Percentiles rank a stretch among this genome's conserved stretches.
phyloP scores from a whole-genome alignment of 2,113 vertebrate species.

The Chrysemys picta region DNA sequence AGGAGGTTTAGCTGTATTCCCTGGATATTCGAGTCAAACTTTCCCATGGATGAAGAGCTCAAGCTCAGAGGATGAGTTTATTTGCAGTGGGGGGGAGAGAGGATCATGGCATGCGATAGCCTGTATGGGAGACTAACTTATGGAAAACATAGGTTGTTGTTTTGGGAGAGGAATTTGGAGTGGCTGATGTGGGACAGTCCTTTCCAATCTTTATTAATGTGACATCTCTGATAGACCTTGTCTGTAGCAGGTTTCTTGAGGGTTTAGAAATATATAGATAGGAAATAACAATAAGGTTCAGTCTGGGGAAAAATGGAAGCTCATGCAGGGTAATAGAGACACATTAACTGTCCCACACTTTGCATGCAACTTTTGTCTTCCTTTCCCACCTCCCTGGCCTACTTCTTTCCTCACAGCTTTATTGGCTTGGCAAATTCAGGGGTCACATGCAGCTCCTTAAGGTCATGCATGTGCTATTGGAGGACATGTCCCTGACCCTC shows the following conservation, averaged over 20 bases:
- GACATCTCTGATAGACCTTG: background rate
- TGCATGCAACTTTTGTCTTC: fast-evolving
- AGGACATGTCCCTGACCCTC: background rate
- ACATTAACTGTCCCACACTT: fast-evolving
- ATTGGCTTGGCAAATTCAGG: background rate
- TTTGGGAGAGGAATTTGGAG: background rate
- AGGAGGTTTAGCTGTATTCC: conserved; percentile 57
- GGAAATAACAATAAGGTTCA: background rate
- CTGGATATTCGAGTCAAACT: conserved; percentile 29
- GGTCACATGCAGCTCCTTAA: conserved; percentile 3
- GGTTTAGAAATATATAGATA: background rate
- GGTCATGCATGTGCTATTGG: conserved; percentile 36
- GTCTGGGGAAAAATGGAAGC: background rate
- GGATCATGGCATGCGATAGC: conserved; percentile 12
- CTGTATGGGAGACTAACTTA: background rate
- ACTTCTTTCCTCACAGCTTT: background rate
- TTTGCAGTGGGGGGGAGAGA: conserved; percentile 24
- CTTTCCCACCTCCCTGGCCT: background rate
- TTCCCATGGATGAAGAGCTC: conserved; percentile 43
- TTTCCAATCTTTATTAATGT: background rate
- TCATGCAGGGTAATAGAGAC: background rate
- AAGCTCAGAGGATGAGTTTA: background rate
- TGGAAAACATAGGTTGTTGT: background rate
- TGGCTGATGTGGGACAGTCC: fast-evolving
- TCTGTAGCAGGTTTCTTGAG: background rate